Evolutionary conservation across 2,888 invertebrate genomes (phyloP).

Genomic region (Caenorhabditis sp.): DNA sequence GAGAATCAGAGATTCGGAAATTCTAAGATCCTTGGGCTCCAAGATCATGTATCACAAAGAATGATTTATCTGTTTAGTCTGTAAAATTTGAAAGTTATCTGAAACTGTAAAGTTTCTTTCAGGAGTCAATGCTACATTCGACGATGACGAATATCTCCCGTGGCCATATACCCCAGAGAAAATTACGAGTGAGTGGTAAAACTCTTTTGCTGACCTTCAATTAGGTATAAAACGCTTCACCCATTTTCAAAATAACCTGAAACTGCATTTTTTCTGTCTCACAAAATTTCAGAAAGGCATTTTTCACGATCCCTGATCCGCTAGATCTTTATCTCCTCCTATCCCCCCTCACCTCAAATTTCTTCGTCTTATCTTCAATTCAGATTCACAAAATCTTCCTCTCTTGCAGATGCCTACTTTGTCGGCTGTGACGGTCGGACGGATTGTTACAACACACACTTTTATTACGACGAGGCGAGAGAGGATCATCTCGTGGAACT

Average conservation of each 20-base stretch:
- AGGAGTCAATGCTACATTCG: slow-evolving; percentile 70
- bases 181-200: slow-evolving; percentile 55
- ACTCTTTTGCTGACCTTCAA: not conserved
- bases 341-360: not conserved
- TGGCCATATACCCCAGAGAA: slow-evolving; percentile 72
- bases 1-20: no score
- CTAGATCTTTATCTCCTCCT: not conserved
- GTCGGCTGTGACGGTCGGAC: slow-evolving; percentile 52
- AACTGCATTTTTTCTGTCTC: not conserved
- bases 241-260: not conserved
- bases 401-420: slow-evolving; percentile 57
- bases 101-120: not conserved
- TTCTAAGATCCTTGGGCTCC: no score
- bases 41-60: no score
- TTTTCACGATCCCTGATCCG: not conserved
- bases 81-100: no score
- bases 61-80: no score
- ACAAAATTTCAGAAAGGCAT: not conserved
- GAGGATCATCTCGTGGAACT: slow-evolving; percentile 69
- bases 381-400: not conserved
- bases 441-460: slow-evolving; percentile 51
- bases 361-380: not conserved
- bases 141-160: slow-evolving; percentile 67
- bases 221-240: not conserved
- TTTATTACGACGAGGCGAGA: slow-evolving; percentile 68